phyloP scores from a whole-genome alignment of 35 echinoderm and acorn worm genomes.

The Heliocidaris tuberculata region DNA sequence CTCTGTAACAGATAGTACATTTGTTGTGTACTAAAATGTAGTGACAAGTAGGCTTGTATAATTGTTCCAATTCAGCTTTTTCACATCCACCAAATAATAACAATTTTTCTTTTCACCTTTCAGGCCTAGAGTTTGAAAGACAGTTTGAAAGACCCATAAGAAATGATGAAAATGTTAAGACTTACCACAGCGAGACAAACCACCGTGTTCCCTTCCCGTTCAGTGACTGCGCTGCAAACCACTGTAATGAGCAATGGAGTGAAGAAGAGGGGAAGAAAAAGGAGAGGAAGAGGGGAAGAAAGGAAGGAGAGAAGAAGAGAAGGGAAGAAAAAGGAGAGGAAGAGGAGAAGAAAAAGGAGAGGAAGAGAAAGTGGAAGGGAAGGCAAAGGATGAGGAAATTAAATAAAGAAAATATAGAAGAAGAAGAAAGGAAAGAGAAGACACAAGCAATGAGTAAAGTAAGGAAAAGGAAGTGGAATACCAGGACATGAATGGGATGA shows the following conservation, averaged over 20 bases:
- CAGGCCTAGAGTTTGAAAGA: too few relatives aligned
- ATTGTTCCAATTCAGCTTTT: too few relatives aligned
- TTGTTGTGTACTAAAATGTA: too few relatives aligned
- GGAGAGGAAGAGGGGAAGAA: neutral
- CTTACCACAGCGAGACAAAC: constrained; percentile 24
- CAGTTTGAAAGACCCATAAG: too few relatives aligned
- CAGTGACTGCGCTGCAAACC: neutral
- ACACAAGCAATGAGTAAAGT: neutral
- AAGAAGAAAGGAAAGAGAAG: neutral
- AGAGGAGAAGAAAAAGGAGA: too few relatives aligned
- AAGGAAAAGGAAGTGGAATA: neutral
- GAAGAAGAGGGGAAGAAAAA: neutral
- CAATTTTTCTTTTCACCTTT: too few relatives aligned
- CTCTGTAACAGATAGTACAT: too few relatives aligned
- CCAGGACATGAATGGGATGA: neutral
- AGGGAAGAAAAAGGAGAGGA: too few relatives aligned
- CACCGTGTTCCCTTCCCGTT: neutral
- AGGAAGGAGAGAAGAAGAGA: too few relatives aligned
- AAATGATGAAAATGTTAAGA: neutral
- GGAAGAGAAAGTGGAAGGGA: neutral
- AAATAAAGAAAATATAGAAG: neutral
- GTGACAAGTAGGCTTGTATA: too few relatives aligned
- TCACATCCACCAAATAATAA: too few relatives aligned
- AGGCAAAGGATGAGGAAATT: neutral
- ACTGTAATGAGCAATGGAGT: neutral